Evolutionary conservation across 2,797 vertebrate genomes (phyloP).

Genomic region (Ctenopoma kingsleyae): DNA sequence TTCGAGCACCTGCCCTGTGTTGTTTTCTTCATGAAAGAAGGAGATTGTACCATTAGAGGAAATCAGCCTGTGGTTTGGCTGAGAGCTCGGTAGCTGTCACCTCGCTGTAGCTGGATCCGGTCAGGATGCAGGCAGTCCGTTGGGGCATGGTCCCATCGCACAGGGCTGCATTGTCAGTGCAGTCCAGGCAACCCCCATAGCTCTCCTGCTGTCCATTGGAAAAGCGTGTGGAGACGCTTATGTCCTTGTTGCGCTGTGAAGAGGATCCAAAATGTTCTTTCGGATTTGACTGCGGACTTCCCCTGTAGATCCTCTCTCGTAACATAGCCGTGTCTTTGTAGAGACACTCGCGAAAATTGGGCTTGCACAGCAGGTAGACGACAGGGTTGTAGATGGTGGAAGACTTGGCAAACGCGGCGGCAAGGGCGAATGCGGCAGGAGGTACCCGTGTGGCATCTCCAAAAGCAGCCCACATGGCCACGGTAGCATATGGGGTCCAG

Average conservation of each 20-base stretch:
- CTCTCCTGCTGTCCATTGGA: slow-evolving; percentile 72
- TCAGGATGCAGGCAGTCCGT: slow-evolving; percentile 75
- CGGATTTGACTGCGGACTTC: slow-evolving; percentile 51
- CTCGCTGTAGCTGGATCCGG: slow-evolving; percentile 73
- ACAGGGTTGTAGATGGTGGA: slow-evolving; percentile 90
- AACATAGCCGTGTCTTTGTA: slow-evolving; percentile 78
- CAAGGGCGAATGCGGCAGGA: slow-evolving; percentile 84
- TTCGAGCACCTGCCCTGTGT: slow-evolving; percentile 22
- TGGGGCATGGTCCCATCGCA: slow-evolving; percentile 59
- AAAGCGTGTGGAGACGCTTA: slow-evolving; percentile 68
- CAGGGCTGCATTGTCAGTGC: slow-evolving; percentile 36
- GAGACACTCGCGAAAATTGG: slow-evolving; percentile 88
- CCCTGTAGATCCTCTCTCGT: slow-evolving; percentile 79
- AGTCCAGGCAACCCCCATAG: slow-evolving; percentile 72
- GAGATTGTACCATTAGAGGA: slow-evolving; percentile 64
- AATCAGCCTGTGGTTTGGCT: slow-evolving; percentile 61
- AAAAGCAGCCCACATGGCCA: slow-evolving; percentile 88
- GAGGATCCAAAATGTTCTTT: slow-evolving; percentile 53
- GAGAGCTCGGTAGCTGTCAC: slow-evolving; percentile 74
- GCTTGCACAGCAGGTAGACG: slow-evolving; percentile 89
- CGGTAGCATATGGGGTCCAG: slow-evolving; percentile 88
- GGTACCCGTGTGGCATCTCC: slow-evolving; percentile 81
- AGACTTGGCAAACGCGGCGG: slow-evolving; percentile 88
- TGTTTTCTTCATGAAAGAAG: slow-evolving; percentile 25
- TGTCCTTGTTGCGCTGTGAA: slow-evolving; percentile 68